Evolutionary conservation across 2,888 invertebrate genomes (phyloP).

Genomic region (Busseola fusca): DNA sequence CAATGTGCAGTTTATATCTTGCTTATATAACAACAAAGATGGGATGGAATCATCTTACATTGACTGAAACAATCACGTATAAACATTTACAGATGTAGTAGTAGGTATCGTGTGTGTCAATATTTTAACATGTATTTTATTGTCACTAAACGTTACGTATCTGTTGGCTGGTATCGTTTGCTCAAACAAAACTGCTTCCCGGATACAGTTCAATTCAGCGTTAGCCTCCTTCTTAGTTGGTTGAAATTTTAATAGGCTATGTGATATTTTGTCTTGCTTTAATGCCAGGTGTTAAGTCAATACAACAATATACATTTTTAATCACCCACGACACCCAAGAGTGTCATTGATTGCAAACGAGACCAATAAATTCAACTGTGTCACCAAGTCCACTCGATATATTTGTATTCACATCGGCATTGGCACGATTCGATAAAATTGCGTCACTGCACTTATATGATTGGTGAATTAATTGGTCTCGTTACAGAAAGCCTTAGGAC

Average conservation of each 20-base stretch:
- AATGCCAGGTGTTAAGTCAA: neutral
- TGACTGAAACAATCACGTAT: conserved; percentile 36
- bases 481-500: conserved; percentile 38
- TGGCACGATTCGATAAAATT: conserved; percentile 17
- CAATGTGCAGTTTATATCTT: conserved; percentile 37
- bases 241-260: neutral
- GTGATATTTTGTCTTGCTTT: neutral
- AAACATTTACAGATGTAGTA: conserved; percentile 17
- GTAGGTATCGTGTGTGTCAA: conserved; percentile 30
- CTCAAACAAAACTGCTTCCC: conserved; percentile 1
- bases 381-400: conserved; percentile 1
- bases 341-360: conserved; percentile 21
- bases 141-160: neutral
- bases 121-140: conserved; percentile 30
- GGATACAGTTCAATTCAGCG: neutral
- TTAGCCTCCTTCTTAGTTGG: neutral
- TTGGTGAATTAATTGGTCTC: conserved; percentile 41
- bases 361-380: conserved; percentile 23
- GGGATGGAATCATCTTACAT: conserved; percentile 38
- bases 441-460: conserved; percentile 36
- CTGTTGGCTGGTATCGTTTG: neutral
- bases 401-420: conserved; percentile 8
- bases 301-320: conserved; percentile 4
- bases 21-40: conserved; percentile 43
- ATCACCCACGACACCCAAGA: conserved; percentile 23